Evolutionary conservation across 2,888 invertebrate genomes (phyloP).

Genomic region (Keiferia lycopersicella): DNA sequence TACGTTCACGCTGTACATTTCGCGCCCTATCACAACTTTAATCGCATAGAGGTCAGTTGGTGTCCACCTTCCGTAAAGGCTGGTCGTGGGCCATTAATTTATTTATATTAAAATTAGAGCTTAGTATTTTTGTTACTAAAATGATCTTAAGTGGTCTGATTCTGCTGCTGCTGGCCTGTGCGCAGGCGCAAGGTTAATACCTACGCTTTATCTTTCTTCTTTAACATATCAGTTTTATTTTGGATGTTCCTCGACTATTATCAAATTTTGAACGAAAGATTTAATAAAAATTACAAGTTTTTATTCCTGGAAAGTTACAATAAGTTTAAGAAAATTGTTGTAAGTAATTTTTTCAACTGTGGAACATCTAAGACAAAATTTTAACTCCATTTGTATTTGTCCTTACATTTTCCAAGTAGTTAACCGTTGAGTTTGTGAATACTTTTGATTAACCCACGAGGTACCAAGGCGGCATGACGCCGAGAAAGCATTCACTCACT

Average conservation of each 20-base stretch:
- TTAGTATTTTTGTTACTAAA: neutral
- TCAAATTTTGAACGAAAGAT: too few relatives aligned
- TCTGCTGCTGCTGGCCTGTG: slow-evolving; percentile 47
- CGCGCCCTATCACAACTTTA: neutral
- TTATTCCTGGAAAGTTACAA: too few relatives aligned
- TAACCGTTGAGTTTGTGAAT: slow-evolving; percentile 60
- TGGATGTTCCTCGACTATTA: slow-evolving; percentile 44
- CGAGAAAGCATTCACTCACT: slow-evolving; percentile 40
- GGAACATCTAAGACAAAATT: slow-evolving; percentile 41
- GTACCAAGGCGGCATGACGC: neutral
- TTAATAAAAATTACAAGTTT: too few relatives aligned
- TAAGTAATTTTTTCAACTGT: too few relatives aligned
- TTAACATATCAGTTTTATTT: slow-evolving; percentile 34
- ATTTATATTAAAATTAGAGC: neutral
- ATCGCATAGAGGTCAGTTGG: slow-evolving; percentile 20
- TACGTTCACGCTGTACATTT: neutral
- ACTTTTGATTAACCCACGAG: slow-evolving; percentile 31
- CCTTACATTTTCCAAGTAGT: slow-evolving; percentile 44
- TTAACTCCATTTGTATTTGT: slow-evolving; percentile 52
- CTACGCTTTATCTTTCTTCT: slow-evolving; percentile 38
- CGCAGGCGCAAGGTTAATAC: slow-evolving; percentile 57
- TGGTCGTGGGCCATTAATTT: neutral
- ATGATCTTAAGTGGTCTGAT: slow-evolving; percentile 44
- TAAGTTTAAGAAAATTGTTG: too few relatives aligned
- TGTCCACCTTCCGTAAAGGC: neutral